A percentile compares a stretch with the other conserved stretches of the same genome.
Conservation (phyloP, 2,113 vertebrate species). For the Cynocephalus volans region DNA sequence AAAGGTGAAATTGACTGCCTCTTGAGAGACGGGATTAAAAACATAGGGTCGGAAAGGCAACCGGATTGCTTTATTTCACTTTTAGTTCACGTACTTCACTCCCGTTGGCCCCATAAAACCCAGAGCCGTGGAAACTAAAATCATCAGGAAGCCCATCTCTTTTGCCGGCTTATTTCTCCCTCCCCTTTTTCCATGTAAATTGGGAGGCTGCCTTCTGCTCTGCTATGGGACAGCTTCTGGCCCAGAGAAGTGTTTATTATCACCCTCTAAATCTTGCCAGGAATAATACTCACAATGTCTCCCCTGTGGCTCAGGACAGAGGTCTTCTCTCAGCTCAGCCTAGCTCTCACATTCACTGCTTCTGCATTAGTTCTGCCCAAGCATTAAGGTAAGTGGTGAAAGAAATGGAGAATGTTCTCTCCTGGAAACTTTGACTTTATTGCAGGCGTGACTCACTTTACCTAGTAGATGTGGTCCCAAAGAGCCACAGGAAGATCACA, state of each 20-base stretch:
- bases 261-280: neutral
- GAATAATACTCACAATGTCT: neutral
- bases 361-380: neutral
- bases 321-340: neutral
- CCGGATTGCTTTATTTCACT: slow-evolving; percentile 62
- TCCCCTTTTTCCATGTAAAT: slow-evolving; percentile 33
- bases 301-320: neutral
- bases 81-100: slow-evolving; percentile 52
- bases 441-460: slow-evolving; percentile 1
- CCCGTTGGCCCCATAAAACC: slow-evolving; percentile 49
- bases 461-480: neutral
- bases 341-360: neutral
- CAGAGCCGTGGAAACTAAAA: slow-evolving; percentile 69
- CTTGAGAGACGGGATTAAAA: slow-evolving; percentile 77
- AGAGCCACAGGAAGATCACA: neutral
- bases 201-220: slow-evolving; percentile 55
- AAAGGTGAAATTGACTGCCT: slow-evolving; percentile 81
- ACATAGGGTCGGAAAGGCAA: slow-evolving; percentile 48
- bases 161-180: slow-evolving; percentile 28
- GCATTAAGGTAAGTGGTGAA: neutral
- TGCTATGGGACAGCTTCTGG: neutral
- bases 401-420: neutral
- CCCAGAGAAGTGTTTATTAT: neutral
- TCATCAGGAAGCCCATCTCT: slow-evolving; percentile 55
- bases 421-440: neutral